These are phyloP conservation scores for Dicyrtomina minuta DNA, from an alignment of 2,888 invertebrate genomes.

Conservation along the genomic window DNA sequence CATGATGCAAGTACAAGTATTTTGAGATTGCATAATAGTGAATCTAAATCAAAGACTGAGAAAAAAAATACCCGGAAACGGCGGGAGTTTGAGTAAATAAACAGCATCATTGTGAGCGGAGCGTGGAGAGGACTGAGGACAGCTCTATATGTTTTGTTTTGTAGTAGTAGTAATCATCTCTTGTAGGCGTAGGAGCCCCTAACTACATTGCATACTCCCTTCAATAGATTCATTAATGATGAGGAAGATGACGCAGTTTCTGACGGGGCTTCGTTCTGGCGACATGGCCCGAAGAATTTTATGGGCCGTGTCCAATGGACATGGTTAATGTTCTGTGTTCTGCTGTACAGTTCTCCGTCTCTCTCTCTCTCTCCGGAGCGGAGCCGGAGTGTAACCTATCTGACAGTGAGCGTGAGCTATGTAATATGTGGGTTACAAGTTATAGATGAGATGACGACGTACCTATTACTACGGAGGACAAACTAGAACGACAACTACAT, in stretches of 20 bases:
- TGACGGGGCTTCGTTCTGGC: constrained; percentile 21
- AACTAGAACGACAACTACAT: too few relatives aligned
- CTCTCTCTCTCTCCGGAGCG: constrained; percentile 1
- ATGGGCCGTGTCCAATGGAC: constrained; percentile 38
- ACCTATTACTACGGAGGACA: too few relatives aligned
- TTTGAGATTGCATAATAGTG: too few relatives aligned
- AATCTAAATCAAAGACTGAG: too few relatives aligned
- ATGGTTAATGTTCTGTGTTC: constrained; percentile 36
- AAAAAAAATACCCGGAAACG: too few relatives aligned
- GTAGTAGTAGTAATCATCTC: too few relatives aligned
- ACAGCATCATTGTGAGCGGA: not conserved
- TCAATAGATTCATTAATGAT: constrained; percentile 27
- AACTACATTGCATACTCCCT: too few relatives aligned
- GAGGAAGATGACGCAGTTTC: constrained; percentile 35
- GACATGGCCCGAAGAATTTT: constrained; percentile 33
- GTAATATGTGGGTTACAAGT: not conserved
- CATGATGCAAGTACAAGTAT: too few relatives aligned
- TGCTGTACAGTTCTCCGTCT: constrained; percentile 1
- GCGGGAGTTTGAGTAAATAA: constrained; percentile 8
- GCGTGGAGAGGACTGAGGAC: too few relatives aligned
- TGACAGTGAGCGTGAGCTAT: not conserved
- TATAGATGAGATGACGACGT: too few relatives aligned
- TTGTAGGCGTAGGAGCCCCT: too few relatives aligned
- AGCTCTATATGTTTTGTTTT: too few relatives aligned
- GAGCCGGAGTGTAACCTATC: not conserved